Evolutionary conservation across 2,888 invertebrate genomes (phyloP).

Genomic region (Drosophila acutilabella): DNA sequence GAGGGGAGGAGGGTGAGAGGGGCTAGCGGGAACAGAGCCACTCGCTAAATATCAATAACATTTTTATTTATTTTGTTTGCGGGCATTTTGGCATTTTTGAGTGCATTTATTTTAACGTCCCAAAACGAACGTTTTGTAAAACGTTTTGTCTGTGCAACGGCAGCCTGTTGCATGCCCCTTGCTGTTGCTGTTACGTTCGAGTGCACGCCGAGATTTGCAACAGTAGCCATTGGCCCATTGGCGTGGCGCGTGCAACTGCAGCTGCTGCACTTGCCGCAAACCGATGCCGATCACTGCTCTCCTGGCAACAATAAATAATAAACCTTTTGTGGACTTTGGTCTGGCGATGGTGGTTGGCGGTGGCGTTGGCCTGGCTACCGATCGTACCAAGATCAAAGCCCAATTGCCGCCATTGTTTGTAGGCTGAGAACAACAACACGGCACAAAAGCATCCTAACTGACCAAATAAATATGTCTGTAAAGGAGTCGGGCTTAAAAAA

Average conservation of each 20-base stretch:
- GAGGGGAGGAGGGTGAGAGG: background rate
- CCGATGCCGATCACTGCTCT: slow-evolving; percentile 41
- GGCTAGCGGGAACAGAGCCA: slow-evolving; percentile 19
- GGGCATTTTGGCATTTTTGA: slow-evolving; percentile 80
- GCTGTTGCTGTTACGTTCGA: slow-evolving; percentile 64
- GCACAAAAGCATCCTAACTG: slow-evolving; percentile 4
- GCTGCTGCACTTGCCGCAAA: slow-evolving; percentile 56
- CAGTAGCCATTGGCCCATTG: slow-evolving; percentile 58
- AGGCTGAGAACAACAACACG: slow-evolving; percentile 24
- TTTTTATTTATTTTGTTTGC: slow-evolving; percentile 80
- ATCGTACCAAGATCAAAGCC: slow-evolving; percentile 72
- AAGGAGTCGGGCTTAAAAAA: slow-evolving; percentile 35
- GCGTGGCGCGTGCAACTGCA: slow-evolving; percentile 70
- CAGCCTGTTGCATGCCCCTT: slow-evolving; percentile 13
- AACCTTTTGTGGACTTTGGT: slow-evolving; percentile 79
- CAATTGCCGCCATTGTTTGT: slow-evolving; percentile 71
- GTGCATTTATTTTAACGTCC: slow-evolving; percentile 80
- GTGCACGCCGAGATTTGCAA: slow-evolving; percentile 73
- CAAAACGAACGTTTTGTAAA: slow-evolving; percentile 75
- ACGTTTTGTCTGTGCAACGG: slow-evolving; percentile 63
- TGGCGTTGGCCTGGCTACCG: slow-evolving; percentile 76
- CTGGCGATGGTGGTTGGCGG: slow-evolving; percentile 71
- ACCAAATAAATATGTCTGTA: slow-evolving; percentile 56
- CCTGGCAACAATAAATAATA: slow-evolving; percentile 80
- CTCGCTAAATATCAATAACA: slow-evolving; percentile 80